A percentile compares a stretch with the other conserved stretches of the same genome.
Conservation (phyloP, 2,113 vertebrate species). For the Eolophus roseicapilla region DNA sequence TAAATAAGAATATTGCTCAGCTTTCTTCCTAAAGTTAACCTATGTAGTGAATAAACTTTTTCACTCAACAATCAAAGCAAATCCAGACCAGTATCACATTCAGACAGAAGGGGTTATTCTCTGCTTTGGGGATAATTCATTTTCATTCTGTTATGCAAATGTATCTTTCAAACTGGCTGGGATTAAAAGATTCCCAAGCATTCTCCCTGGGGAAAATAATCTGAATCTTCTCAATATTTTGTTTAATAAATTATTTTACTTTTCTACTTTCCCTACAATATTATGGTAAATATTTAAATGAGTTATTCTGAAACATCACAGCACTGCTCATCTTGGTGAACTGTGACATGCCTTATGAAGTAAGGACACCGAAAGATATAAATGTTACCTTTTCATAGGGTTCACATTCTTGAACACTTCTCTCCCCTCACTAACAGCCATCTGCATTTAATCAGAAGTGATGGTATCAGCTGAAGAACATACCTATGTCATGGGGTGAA, state of each 20-base stretch:
- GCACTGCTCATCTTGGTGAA: background rate
- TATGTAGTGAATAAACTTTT: background rate
- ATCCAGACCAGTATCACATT: background rate
- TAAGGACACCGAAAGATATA: background rate
- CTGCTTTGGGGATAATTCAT: background rate
- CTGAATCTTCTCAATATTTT: background rate
- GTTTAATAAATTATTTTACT: background rate
- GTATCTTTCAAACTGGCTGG: background rate
- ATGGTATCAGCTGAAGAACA: constrained; percentile 44
- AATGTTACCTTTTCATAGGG: background rate
- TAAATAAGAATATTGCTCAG: background rate
- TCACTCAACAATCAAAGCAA: background rate
- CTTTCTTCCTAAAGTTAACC: background rate
- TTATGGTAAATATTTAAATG: background rate
- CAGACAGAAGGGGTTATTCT: background rate
- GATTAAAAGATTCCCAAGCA: background rate
- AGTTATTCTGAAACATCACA: background rate
- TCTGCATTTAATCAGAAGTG: constrained; percentile 47
- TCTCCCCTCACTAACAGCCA: background rate
- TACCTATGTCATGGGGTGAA: constrained; percentile 28
- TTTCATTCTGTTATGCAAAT: background rate
- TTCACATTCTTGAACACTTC: constrained; percentile 24
- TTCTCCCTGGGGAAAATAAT: background rate
- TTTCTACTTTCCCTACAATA: background rate
- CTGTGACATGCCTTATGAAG: background rate